These are phyloP conservation scores for Brachionus calyciflorus DNA, from an alignment of 1,140 invertebrate genomes.

Conservation along the genomic window DNA sequence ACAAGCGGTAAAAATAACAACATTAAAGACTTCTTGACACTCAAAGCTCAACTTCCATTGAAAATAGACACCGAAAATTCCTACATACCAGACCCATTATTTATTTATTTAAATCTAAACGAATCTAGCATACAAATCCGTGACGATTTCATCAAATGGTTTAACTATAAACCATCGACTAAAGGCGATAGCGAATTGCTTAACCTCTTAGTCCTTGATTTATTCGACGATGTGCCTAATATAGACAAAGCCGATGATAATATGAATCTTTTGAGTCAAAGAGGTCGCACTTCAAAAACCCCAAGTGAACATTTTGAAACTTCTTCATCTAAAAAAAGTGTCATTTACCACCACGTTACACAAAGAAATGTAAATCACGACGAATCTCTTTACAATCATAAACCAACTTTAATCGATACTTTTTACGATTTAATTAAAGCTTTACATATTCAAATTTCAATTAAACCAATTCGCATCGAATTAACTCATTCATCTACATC, in stretches of 20 bases:
- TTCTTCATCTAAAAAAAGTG: slow-evolving; percentile 28
- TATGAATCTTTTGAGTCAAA: not conserved
- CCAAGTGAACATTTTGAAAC: slow-evolving; percentile 18
- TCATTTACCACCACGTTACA: not conserved
- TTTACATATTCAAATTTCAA: slow-evolving; percentile 41
- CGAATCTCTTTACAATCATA: not conserved
- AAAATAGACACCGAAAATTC: slow-evolving; percentile 10
- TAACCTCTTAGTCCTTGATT: slow-evolving; percentile 18
- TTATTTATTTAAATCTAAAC: slow-evolving; percentile 11
- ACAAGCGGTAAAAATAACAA: not conserved
- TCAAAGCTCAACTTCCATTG: slow-evolving; percentile 31
- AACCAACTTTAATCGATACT: slow-evolving; percentile 15
- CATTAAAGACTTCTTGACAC: slow-evolving; percentile 27
- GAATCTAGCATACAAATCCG: not conserved
- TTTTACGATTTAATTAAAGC: slow-evolving; percentile 27
- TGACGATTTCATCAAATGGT: slow-evolving; percentile 17
- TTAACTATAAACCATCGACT: slow-evolving; percentile 24
- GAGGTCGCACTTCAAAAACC: slow-evolving; percentile 3
- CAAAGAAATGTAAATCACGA: not conserved
- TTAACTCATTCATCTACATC: not conserved
- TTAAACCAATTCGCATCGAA: not conserved
- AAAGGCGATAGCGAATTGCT: slow-evolving; percentile 28
- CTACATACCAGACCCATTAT: slow-evolving; percentile 20
- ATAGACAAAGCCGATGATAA: not conserved
- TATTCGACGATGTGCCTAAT: slow-evolving; percentile 33